Conservation (phyloP, 2,113 vertebrate genomes). For the Trichechus manatus region DNA sequence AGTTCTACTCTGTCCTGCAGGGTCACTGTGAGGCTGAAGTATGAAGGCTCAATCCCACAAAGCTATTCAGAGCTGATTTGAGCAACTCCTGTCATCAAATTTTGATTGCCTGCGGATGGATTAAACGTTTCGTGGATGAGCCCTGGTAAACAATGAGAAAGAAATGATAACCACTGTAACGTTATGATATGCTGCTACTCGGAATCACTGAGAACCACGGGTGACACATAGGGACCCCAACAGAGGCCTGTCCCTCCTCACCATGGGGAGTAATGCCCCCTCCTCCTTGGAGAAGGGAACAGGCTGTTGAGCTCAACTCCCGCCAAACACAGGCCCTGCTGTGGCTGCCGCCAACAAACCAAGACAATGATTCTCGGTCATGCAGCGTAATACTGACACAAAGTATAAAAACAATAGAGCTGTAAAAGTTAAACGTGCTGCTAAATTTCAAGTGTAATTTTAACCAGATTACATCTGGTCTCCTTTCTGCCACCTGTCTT, state of each 20-base stretch:
- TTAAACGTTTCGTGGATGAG: background rate
- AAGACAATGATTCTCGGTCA: background rate
- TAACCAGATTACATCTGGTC: background rate
- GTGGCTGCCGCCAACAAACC: background rate
- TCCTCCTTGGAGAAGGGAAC: too few relatives aligned
- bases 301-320: background rate
- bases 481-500: background rate
- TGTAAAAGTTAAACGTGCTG: background rate
- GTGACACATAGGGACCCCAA: too few relatives aligned
- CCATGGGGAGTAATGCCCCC: accelerated
- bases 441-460: background rate
- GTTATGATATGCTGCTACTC: background rate
- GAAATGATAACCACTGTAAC: background rate
- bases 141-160: conserved; percentile 47
- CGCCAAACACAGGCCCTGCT: background rate
- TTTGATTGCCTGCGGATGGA: background rate
- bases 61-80: conserved; percentile 15
- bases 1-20: too few relatives aligned
- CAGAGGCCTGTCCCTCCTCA: background rate
- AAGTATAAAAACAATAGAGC: background rate
- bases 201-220: background rate
- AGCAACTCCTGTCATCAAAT: conserved; percentile 34
- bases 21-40: too few relatives aligned
- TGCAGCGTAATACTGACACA: background rate
- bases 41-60: background rate